Evolutionary conservation across 2,888 invertebrate species (phyloP), one percentile per base, ranked within the genome.

Genomic region (Sarcophaga carnaria): DNA sequence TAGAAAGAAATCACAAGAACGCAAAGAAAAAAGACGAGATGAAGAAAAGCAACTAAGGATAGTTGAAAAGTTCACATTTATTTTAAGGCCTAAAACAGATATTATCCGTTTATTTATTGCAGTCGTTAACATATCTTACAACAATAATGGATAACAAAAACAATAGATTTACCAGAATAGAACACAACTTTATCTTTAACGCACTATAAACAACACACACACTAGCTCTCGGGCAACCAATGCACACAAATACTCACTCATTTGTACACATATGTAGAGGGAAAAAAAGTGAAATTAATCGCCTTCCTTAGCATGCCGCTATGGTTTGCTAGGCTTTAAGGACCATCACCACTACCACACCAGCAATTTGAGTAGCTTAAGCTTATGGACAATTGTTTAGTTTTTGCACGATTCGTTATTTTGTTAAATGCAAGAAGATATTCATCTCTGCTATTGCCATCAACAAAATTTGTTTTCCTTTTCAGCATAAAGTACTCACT

Each of bases 61-160:
- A 80, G 78, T 54, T 25, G 25, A 71, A 78, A 54, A 54, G 54
- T 54, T 54, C 54, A 54, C 54, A 54, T 89, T 89, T 88, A 85
- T 88, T 87, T 88, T 81, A 67, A 85, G 88, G 88, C 90, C 88
- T 89, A 90, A 70, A 77, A 88, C 89, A 89, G 92, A 92, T 92
- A 92, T 92, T 92, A 92, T 92, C 92, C 92, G 92, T 89, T 92
- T 92, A 92, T 92, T 92, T 92, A 92, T 92, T 90, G 91, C 91
- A 91, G 91, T 92, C 92, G 92, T 92, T 92, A 92, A 92, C 91
- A 92, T 92, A 92, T 92, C 92, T 91, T 90, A 90, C 89, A 85
- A 85, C 66, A 78, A 71, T 83, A 83, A 83, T 60, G 62, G 27
- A 66, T 71, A 82, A 77, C 45, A 82, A 60, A 64, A 64, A 71